These are phyloP conservation scores for Beris chalybata DNA, from an alignment of 2,888 invertebrate species.

Conservation along the genomic window DNA sequence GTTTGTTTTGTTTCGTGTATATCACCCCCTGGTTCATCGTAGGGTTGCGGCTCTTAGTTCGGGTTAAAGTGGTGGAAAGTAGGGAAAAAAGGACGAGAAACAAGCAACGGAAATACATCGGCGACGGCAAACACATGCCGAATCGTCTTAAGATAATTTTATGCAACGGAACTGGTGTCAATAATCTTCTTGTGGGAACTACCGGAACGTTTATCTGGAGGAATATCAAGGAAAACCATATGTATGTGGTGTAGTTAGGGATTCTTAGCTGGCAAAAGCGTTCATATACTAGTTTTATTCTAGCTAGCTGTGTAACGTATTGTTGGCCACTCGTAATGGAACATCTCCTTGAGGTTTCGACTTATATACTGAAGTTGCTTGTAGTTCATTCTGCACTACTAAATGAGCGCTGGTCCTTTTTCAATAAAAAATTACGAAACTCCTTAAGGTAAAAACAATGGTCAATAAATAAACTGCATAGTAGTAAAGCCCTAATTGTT, in stretches of 20 bases:
- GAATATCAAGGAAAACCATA: background rate
- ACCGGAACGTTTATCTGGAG: background rate
- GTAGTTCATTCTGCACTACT: too few species aligned
- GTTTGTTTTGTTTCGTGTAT: constrained; percentile 12
- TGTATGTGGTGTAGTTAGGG: background rate
- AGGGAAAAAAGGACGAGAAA: background rate
- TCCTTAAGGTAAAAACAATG: too few species aligned
- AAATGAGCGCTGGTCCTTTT: too few species aligned
- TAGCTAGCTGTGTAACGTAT: too few species aligned
- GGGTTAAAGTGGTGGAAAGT: constrained; percentile 21
- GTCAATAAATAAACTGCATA: too few species aligned
- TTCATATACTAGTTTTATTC: too few species aligned
- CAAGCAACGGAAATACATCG: background rate
- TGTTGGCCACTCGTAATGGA: too few species aligned
- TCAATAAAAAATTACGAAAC: too few species aligned
- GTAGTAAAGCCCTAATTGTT: too few species aligned
- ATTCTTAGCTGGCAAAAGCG: too few species aligned
- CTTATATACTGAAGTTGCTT: too few species aligned
- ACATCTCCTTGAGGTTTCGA: too few species aligned
- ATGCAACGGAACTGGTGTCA: constrained; percentile 33
- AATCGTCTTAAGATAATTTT: constrained; percentile 28
- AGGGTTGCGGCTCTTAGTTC: constrained; percentile 23
- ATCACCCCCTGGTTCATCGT: constrained; percentile 4
- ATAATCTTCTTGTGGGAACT: constrained; percentile 35
- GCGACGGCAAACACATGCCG: constrained; percentile 8